Evolutionary conservation across 1,140 invertebrate species (phyloP), one percentile per base, ranked within the genome.

Genomic region (Megalonaias nervosa): DNA sequence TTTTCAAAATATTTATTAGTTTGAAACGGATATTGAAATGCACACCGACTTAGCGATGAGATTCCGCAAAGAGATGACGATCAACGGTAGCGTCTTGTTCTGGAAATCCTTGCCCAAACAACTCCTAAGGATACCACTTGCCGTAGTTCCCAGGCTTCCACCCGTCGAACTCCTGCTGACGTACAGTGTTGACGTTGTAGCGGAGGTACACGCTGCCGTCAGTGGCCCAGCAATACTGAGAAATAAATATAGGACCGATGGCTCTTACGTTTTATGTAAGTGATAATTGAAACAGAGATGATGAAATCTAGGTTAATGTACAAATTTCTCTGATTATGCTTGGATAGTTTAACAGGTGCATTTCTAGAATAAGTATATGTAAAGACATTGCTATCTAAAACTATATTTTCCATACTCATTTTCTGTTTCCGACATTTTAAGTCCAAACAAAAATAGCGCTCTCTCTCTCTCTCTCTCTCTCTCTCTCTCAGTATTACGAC

Each of bases 31-130:
- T 15, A 65, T 31, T 15, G 16, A 65, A 31, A 65, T 65, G 64
- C 17, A n/a, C 31, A 65, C 64, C 21, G 64, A 65, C 31, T 65
- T 65, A 15, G 64, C 64, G 21, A 15, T 65, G 15, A 17, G 64
- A 65, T 65, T 65, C 31, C 12, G 64, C 1, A 31, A 65, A 23
- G 64, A 65, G 64, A 65, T 65, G 64, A n/a, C 64, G 21, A 65
- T 65, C 2, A 65, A 65, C 31, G 64, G 16, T 23, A 65, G 64
- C n/a, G n/a, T 15, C 21, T 23, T 65, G 15, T 65, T 65, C 31
- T 65, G 64, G 64, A 65, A 23, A 26, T 26, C 64, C 15, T 31
- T 26, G 31, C 64, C 64, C 4, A 65, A 65, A 31, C 12, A 65
- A 65, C 21, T 65, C 12, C 21, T 65, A 19, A 21, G n/a, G 16